These are phyloP conservation scores for Parazoanthus atlanticus DNA, from an alignment of 92 coral and sea anemone genomes.

Conservation along the genomic window DNA sequence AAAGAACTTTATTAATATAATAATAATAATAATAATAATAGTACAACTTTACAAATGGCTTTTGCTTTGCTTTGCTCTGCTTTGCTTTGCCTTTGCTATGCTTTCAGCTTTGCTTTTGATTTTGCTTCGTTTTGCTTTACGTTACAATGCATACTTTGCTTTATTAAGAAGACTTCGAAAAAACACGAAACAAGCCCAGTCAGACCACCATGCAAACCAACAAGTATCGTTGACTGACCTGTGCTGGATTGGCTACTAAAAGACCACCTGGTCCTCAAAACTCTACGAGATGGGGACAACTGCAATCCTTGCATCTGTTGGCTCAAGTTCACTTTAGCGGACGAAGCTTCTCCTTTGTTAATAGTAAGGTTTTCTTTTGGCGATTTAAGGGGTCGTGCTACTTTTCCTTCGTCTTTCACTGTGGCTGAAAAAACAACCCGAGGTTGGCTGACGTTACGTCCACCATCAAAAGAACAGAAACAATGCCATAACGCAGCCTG, in stretches of 20 bases:
- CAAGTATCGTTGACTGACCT: not conserved
- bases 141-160: too few relatives aligned
- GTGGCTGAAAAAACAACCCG: not conserved
- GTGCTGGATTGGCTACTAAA: not conserved
- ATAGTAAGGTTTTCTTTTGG: not conserved
- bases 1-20: too few relatives aligned
- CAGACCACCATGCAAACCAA: not conserved
- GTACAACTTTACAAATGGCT: too few relatives aligned
- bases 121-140: not conserved
- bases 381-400: not conserved
- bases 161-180: not conserved
- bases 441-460: not conserved
- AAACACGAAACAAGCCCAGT: too few relatives aligned
- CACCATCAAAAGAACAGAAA: not conserved
- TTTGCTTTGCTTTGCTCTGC: too few relatives aligned
- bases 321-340: not conserved
- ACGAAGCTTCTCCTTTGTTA: not conserved
- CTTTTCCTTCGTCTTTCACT: not conserved
- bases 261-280: slow-evolving; percentile 1
- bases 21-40: too few relatives aligned
- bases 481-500: not conserved
- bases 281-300: slow-evolving; percentile 14
- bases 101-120: not conserved
- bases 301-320: slow-evolving; percentile 17
- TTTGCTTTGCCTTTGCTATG: not conserved